Evolutionary conservation across 2,797 vertebrate genomes (phyloP).

Genomic region (Spinibarbus caldwelli): DNA sequence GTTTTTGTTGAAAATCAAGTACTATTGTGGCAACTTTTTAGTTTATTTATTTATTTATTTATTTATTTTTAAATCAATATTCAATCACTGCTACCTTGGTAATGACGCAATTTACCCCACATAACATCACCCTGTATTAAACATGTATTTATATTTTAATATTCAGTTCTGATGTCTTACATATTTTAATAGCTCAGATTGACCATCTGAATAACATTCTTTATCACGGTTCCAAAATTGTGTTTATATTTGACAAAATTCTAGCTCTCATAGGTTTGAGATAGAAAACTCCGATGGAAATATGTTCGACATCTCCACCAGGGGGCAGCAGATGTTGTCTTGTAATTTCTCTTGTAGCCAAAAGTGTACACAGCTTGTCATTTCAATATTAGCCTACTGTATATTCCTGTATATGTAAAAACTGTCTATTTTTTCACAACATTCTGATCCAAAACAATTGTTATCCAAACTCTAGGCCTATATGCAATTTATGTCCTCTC

Average conservation of each 20-base stretch:
- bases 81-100: neutral
- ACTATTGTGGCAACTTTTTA: neutral
- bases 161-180: neutral
- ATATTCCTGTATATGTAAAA: neutral
- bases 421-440: neutral
- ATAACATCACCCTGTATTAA: neutral
- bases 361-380: neutral
- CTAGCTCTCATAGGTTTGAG: neutral
- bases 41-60: neutral
- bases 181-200: neutral
- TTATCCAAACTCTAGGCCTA: neutral
- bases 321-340: conserved; percentile 22
- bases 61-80: neutral
- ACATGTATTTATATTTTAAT: neutral
- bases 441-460: neutral
- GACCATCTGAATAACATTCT: neutral
- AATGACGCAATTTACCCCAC: neutral
- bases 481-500: neutral
- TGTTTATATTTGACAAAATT: neutral
- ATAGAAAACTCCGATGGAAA: conserved; percentile 3
- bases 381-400: neutral
- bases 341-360: neutral
- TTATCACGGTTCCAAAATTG: neutral
- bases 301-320: conserved; percentile 28
- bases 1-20: neutral